These are phyloP conservation scores for Caerostris darwini DNA, from an alignment of 1,140 invertebrate species.

Conservation along the genomic window DNA sequence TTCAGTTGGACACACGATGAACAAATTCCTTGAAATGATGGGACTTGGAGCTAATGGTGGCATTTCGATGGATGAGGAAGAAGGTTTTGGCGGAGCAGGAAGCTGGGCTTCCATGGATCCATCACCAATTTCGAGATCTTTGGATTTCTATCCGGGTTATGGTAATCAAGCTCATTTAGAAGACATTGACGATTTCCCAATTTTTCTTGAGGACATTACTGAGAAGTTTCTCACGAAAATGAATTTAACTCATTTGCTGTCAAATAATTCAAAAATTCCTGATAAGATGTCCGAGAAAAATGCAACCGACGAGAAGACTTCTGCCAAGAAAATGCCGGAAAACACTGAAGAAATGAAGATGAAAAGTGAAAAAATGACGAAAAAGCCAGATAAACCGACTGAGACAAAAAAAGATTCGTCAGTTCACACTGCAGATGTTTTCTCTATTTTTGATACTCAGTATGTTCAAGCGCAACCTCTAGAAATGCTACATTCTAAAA, in stretches of 20 bases:
- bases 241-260: constrained; percentile 46
- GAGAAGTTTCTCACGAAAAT: constrained; percentile 47
- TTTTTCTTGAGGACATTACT: constrained; percentile 67
- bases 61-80: not conserved
- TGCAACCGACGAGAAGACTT: not conserved
- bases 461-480: not conserved
- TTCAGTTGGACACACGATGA: constrained; percentile 65
- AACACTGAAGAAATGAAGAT: not conserved
- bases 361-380: not conserved
- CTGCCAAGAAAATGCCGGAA: not conserved
- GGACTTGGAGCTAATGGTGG: constrained; percentile 26
- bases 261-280: not conserved
- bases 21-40: constrained; percentile 69
- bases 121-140: constrained; percentile 54
- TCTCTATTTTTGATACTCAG: not conserved
- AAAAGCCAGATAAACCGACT: not conserved
- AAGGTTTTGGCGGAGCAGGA: constrained; percentile 46
- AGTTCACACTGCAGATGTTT: not conserved
- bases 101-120: constrained; percentile 39
- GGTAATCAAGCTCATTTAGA: constrained; percentile 70
- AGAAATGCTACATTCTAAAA: not conserved
- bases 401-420: too few species aligned
- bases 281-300: not conserved
- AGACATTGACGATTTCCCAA: constrained; percentile 56
- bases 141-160: constrained; percentile 72